Evolutionary conservation across 1,140 invertebrate genomes (phyloP).

Genomic region (Rhopalosiphum maidis): DNA sequence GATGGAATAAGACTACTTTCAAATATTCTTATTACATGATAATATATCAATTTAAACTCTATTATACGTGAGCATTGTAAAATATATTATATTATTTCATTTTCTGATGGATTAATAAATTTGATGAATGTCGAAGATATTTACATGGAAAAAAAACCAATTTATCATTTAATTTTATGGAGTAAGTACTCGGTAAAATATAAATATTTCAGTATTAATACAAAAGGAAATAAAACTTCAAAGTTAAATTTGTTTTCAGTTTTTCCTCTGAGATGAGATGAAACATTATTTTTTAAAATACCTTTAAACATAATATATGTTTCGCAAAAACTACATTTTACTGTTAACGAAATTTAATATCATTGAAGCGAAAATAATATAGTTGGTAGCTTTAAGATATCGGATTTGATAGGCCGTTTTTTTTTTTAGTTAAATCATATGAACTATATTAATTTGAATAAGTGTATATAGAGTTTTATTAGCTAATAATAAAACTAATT

Average conservation of each 20-base stretch:
- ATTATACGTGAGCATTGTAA: neutral
- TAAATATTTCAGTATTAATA: constrained; percentile 18
- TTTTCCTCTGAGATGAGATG: neutral
- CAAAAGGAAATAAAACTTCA: constrained; percentile 16
- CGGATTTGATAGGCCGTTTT: neutral
- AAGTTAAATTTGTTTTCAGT: constrained; percentile 25
- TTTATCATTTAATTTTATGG: neutral
- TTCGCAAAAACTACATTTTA: neutral
- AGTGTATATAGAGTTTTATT: neutral
- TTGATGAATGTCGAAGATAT: neutral
- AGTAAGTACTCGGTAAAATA: neutral
- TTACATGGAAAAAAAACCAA: neutral
- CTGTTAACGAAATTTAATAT: neutral
- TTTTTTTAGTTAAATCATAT: neutral
- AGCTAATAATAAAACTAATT: no score
- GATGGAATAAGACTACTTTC: neutral
- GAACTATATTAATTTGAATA: neutral
- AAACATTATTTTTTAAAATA: constrained; percentile 27
- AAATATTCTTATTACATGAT: neutral
- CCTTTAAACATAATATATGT: neutral
- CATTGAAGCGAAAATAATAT: neutral
- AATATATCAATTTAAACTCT: neutral
- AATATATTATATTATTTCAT: neutral
- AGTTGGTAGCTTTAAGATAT: neutral
- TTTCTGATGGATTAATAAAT: constrained; percentile 30